phyloP scores from a whole-genome alignment of 1,140 invertebrate genomes.

The Camponotus floridanus region DNA sequence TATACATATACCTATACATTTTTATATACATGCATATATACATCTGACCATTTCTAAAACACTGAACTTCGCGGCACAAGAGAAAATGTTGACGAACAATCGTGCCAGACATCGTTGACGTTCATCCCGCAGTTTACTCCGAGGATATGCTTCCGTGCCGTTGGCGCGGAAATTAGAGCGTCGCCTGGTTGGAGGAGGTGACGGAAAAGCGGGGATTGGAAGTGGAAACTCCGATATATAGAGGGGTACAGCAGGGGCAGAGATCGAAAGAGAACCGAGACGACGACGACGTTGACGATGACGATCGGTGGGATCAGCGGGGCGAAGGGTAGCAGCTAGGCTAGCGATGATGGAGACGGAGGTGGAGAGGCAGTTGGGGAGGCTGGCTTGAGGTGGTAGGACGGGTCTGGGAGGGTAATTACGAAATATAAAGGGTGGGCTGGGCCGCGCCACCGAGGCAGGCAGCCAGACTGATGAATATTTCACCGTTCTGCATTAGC shows the following conservation, averaged over 20 bases:
- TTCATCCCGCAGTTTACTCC: conserved; percentile 1
- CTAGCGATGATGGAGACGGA: conserved; percentile 59
- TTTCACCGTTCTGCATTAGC: conserved; percentile 85
- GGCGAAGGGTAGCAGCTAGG: conserved; percentile 50
- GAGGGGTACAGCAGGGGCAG: conserved; percentile 1
- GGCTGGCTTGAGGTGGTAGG: conserved; percentile 77
- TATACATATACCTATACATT: no score
- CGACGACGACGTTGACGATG: conserved; percentile 66
- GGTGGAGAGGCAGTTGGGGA: conserved; percentile 68
- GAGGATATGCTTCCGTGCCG: conserved; percentile 47
- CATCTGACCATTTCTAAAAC: neutral
- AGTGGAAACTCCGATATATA: conserved; percentile 64
- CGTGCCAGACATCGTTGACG: neutral
- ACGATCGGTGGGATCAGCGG: conserved; percentile 40
- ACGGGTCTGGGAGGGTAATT: conserved; percentile 83
- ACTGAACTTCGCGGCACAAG: neutral
- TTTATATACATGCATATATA: no score
- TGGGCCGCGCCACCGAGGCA: conserved; percentile 80
- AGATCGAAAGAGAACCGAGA: conserved; percentile 27
- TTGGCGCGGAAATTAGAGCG: conserved; percentile 61
- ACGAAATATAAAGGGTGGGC: conserved; percentile 85
- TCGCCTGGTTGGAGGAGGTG: conserved; percentile 54
- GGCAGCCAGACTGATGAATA: conserved; percentile 85
- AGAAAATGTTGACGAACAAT: neutral
- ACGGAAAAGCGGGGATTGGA: conserved; percentile 74